Conservation (phyloP, 2,797 vertebrate species). For the Muraenolepis orangiensis region DNA sequence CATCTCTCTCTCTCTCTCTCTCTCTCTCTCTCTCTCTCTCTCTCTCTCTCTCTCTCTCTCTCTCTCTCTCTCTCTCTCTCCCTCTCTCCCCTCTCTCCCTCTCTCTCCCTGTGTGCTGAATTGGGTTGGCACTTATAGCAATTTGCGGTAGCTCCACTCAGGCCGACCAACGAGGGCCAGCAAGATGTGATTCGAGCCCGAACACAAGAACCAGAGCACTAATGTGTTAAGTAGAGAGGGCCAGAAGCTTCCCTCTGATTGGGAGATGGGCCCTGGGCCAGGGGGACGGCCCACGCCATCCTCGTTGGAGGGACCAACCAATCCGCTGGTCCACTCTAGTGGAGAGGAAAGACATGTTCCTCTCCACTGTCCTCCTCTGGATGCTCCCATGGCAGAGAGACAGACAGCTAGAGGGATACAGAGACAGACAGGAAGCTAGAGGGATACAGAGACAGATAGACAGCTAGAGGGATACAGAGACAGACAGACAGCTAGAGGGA, state of each 20-base stretch:
- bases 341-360: too few relatives aligned
- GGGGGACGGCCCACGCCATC: conserved; percentile 41
- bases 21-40: too few relatives aligned
- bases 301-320: conserved; percentile 23
- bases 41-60: not conserved
- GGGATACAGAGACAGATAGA: too few relatives aligned
- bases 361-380: too few relatives aligned
- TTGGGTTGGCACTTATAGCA: conserved; percentile 63
- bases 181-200: conserved; percentile 34
- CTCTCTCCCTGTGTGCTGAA: conserved; percentile 55
- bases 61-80: conserved; percentile 13
- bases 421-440: too few relatives aligned
- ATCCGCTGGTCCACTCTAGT: too few relatives aligned
- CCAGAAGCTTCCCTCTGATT: conserved; percentile 20
- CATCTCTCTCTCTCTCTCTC: too few relatives aligned
- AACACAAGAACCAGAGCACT: conserved; percentile 49
- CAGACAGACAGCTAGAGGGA: too few relatives aligned
- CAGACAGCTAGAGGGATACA: too few relatives aligned
- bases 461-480: too few relatives aligned
- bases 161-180: conserved; percentile 37
- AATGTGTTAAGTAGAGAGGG: conserved; percentile 49
- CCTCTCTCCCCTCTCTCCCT: conserved; percentile 30
- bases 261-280: conserved; percentile 22
- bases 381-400: too few relatives aligned
- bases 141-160: conserved; percentile 67